Percentiles rank a stretch among this genome's conserved stretches.
phyloP scores from a whole-genome alignment of 2,888 invertebrate genomes.

The Agonopterix subpropinquella region DNA sequence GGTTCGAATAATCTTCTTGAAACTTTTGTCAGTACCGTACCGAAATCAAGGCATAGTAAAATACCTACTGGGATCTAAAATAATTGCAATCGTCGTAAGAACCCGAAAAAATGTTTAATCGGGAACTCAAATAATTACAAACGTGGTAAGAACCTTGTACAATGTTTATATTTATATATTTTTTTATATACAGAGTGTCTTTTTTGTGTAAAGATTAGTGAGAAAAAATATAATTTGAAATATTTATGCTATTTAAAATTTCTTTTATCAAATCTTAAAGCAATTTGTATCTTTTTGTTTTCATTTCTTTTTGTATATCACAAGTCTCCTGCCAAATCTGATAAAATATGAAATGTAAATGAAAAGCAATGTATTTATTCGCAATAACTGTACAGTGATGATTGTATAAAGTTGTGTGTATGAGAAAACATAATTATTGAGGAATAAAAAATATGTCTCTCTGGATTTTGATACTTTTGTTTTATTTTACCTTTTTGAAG shows the following conservation, averaged over 20 bases:
- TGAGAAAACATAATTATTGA: conserved; percentile 40
- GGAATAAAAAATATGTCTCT: conserved; percentile 63
- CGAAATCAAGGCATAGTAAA: too few relatives aligned
- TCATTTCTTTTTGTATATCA: not conserved
- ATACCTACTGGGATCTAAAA: too few relatives aligned
- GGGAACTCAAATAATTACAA: not conserved
- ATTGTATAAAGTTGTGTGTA: conserved; percentile 52
- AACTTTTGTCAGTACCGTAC: too few relatives aligned
- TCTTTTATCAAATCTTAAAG: not conserved
- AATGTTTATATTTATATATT: not conserved
- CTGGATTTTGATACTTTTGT: conserved; percentile 45
- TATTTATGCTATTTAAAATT: not conserved
- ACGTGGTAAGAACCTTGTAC: not conserved
- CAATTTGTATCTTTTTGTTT: not conserved
- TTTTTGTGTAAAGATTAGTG: conserved; percentile 12
- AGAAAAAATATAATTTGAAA: conserved; percentile 11
- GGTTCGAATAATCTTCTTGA: too few relatives aligned
- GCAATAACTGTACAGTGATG: conserved; percentile 64
- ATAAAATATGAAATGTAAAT: conserved; percentile 13
- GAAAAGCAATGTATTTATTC: conserved; percentile 66
- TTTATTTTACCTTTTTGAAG: conserved; percentile 21
- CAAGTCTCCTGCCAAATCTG: conserved; percentile 28
- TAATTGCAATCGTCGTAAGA: too few relatives aligned
- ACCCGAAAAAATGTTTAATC: not conserved
- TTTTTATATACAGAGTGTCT: conserved; percentile 8